phyloP scores from a whole-genome alignment of 2,888 invertebrate species.

The Malachius bipustulatus region DNA sequence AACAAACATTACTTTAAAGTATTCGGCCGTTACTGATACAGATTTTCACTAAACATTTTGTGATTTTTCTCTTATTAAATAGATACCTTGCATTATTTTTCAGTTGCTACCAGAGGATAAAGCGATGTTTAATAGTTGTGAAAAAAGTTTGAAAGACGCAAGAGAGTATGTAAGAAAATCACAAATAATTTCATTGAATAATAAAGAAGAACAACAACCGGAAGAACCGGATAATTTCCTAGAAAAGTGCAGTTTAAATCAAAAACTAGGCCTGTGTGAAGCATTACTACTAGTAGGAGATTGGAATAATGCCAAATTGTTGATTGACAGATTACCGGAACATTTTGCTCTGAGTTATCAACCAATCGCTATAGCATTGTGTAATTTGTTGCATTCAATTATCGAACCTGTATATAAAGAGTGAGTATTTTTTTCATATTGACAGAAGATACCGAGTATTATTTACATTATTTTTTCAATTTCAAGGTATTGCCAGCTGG shows the following conservation, averaged over 20 bases:
- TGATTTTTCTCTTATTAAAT: neutral
- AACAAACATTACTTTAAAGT: too few species aligned
- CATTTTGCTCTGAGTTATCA: constrained; percentile 66
- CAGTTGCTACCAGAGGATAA: constrained; percentile 79
- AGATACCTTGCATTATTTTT: constrained; percentile 17
- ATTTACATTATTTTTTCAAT: constrained; percentile 10
- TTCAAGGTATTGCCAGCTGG: constrained; percentile 60
- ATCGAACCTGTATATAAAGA: constrained; percentile 78
- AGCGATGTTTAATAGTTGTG: constrained; percentile 66
- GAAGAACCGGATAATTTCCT: constrained; percentile 59
- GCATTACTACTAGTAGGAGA: constrained; percentile 79
- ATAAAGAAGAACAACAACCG: constrained; percentile 56
- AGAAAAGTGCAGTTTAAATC: constrained; percentile 58
- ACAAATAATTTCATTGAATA: constrained; percentile 68
- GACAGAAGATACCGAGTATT: constrained; percentile 4
- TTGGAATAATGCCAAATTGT: constrained; percentile 73
- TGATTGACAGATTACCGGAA: constrained; percentile 74
- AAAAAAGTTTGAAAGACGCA: constrained; percentile 69
- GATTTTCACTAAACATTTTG: too few species aligned
- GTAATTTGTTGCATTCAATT: constrained; percentile 67
- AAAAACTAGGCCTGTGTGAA: constrained; percentile 87
- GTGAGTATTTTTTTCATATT: constrained; percentile 38
- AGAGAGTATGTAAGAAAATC: constrained; percentile 81
- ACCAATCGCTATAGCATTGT: constrained; percentile 66
- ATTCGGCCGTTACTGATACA: too few species aligned